Conservation (phyloP, 2,888 invertebrate species). For the Nymphalis polychloros region DNA sequence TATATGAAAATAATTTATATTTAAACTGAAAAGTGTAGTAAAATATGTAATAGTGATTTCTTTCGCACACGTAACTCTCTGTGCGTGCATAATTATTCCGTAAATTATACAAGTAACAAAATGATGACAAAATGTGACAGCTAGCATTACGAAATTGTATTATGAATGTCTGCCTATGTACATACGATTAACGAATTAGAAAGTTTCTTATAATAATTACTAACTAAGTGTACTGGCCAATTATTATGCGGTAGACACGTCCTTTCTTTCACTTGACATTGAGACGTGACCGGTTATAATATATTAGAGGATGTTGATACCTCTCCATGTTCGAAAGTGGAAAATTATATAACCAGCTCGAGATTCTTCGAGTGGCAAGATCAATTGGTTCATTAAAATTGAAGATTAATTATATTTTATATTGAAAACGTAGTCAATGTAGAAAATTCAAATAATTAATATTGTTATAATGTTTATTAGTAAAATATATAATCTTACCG, state of each 20-base stretch:
- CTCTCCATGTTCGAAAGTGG: constrained; percentile 30
- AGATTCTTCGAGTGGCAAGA: constrained; percentile 6
- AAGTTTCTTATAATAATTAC: constrained; percentile 38
- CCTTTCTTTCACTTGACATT: constrained; percentile 78
- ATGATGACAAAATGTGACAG: background rate
- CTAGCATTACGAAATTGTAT: constrained; percentile 34
- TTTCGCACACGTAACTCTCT: constrained; percentile 33
- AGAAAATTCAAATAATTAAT: background rate
- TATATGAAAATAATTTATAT: constrained; percentile 49
- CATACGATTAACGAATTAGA: constrained; percentile 41
- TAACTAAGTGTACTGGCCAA: constrained; percentile 41
- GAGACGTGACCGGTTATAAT: constrained; percentile 61
- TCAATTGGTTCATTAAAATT: constrained; percentile 8
- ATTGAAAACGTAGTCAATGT: background rate
- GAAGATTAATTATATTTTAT: constrained; percentile 4
- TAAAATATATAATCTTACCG: background rate
- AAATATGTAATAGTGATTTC: constrained; percentile 55
- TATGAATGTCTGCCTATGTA: constrained; percentile 17
- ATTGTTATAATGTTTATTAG: background rate
- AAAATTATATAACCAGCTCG: constrained; percentile 11
- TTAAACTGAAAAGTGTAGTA: constrained; percentile 69
- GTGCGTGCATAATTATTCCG: constrained; percentile 2
- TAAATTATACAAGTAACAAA: constrained; percentile 29
- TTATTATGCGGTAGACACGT: constrained; percentile 57
- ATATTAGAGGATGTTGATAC: constrained; percentile 65